Evolutionary conservation across 1,140 invertebrate species (phyloP).

Genomic region (Tetramorium parvispinum): DNA sequence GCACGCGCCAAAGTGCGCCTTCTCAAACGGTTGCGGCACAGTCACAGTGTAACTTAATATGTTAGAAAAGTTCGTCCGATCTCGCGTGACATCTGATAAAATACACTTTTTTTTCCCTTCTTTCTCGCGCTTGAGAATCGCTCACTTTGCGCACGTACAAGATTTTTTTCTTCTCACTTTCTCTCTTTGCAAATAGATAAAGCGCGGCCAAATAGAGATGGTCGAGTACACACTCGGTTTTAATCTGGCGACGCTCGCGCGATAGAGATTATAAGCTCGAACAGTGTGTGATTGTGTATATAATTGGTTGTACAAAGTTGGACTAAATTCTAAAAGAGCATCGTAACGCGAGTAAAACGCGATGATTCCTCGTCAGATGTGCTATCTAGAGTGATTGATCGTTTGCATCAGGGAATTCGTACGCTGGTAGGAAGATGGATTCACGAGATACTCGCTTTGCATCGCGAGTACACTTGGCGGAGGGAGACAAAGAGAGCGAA

Average conservation of each 20-base stretch:
- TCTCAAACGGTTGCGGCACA: slow-evolving; percentile 6
- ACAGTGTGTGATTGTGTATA: slow-evolving; percentile 47
- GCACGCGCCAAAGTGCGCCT: slow-evolving; percentile 4
- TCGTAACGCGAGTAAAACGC: slow-evolving; percentile 15
- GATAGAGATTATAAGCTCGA: slow-evolving; percentile 55
- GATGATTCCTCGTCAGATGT: not conserved
- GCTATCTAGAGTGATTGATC: slow-evolving; percentile 12
- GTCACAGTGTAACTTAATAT: not conserved
- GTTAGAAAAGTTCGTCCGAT: slow-evolving; percentile 26
- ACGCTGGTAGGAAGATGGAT: slow-evolving; percentile 3
- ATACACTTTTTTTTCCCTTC: not conserved
- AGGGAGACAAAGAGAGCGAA: slow-evolving; percentile 76
- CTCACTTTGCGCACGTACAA: not conserved
- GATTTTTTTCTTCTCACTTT: slow-evolving; percentile 17
- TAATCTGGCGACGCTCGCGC: not conserved
- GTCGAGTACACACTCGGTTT: not conserved
- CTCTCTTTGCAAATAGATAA: slow-evolving; percentile 12
- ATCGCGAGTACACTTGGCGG: slow-evolving; percentile 37
- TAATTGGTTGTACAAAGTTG: slow-evolving; percentile 40
- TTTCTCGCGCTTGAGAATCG: not conserved
- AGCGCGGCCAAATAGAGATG: not conserved
- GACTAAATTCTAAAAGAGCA: slow-evolving; percentile 43
- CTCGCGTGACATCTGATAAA: not conserved
- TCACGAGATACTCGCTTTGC: slow-evolving; percentile 15
- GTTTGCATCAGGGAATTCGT: slow-evolving; percentile 19